Percentiles rank a stretch among this genome's conserved stretches.
phyloP scores from a whole-genome alignment of 2,888 invertebrate species.

The Nasonovia ribisnigri region DNA sequence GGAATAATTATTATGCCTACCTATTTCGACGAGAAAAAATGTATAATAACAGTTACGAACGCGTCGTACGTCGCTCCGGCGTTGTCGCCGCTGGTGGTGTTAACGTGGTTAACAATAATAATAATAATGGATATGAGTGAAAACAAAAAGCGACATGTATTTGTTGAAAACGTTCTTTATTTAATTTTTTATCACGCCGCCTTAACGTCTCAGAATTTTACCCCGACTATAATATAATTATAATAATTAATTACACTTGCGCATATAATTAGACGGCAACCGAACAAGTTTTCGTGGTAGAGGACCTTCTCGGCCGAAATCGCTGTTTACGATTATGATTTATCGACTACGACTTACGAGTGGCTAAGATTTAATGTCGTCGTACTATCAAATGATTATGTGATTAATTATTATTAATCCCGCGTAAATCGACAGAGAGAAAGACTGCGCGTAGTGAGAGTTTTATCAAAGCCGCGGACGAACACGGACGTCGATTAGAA shows the following conservation, averaged over 20 bases:
- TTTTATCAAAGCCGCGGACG: not conserved
- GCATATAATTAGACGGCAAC: not conserved
- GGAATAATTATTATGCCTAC: conserved; percentile 26
- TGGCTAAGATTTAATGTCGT: not conserved
- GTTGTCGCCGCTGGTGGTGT: conserved; percentile 13
- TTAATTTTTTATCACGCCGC: not conserved
- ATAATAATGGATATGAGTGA: not conserved
- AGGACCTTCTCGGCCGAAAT: not conserved
- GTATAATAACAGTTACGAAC: conserved; percentile 23
- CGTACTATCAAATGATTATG: not conserved
- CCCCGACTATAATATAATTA: not conserved
- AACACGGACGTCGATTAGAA: not conserved
- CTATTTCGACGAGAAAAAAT: conserved; percentile 33
- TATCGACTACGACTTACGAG: not conserved
- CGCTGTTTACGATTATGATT: conserved; percentile 25
- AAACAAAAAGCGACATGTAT: conserved; percentile 8
- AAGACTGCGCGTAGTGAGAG: not conserved
- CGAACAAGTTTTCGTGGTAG: not conserved
- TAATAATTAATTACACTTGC: not conserved
- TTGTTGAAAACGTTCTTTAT: not conserved
- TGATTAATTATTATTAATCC: not conserved
- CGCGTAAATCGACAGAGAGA: not conserved
- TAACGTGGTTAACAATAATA: not conserved
- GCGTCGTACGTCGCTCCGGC: not conserved
- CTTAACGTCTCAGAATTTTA: not conserved